Evolutionary conservation across 2,888 invertebrate genomes (phyloP).

Genomic region (Clitarchus hookeri): DNA sequence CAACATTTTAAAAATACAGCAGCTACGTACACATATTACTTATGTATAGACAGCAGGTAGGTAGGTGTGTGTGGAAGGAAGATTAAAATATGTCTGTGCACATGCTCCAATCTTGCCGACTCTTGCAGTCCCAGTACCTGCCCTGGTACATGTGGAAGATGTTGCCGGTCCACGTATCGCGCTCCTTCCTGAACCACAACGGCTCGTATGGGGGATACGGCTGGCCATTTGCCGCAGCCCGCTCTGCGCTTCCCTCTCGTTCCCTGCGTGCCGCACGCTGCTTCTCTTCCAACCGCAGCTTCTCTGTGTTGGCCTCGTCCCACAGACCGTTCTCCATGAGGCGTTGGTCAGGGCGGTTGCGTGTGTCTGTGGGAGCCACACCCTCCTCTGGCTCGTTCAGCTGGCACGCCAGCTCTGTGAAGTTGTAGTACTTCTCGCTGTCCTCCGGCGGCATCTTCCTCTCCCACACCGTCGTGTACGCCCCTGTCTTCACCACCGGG

Average conservation of each 20-base stretch:
- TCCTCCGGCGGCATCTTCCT: conserved; percentile 71
- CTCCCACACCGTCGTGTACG: conserved; percentile 85
- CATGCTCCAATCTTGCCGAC: conserved; percentile 80
- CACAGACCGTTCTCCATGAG: conserved; percentile 94
- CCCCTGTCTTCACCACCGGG: conserved; percentile 91
- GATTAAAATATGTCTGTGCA: conserved; percentile 88
- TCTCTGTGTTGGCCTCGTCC: conserved; percentile 89
- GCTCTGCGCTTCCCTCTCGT: conserved; percentile 80
- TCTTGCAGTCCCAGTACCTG: conserved; percentile 93
- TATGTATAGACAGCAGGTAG: conserved; percentile 2
- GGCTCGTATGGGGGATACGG: conserved; percentile 79
- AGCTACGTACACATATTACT: neutral
- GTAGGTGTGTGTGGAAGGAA: neutral
- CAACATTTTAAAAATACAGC: neutral
- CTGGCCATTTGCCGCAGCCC: conserved; percentile 59
- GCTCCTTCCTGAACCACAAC: conserved; percentile 86
- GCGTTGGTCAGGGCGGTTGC: conserved; percentile 93
- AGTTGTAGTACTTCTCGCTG: conserved; percentile 82
- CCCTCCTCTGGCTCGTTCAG: conserved; percentile 92
- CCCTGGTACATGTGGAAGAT: conserved; percentile 83
- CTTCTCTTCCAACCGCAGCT: conserved; percentile 90
- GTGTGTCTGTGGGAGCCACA: conserved; percentile 93
- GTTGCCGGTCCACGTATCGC: conserved; percentile 66
- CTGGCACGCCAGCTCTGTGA: conserved; percentile 93
- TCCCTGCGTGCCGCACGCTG: conserved; percentile 80